Base-by-base conservation (phyloP, 2,888 invertebrate genomes). In the Leucophora obtusa region DNA sequence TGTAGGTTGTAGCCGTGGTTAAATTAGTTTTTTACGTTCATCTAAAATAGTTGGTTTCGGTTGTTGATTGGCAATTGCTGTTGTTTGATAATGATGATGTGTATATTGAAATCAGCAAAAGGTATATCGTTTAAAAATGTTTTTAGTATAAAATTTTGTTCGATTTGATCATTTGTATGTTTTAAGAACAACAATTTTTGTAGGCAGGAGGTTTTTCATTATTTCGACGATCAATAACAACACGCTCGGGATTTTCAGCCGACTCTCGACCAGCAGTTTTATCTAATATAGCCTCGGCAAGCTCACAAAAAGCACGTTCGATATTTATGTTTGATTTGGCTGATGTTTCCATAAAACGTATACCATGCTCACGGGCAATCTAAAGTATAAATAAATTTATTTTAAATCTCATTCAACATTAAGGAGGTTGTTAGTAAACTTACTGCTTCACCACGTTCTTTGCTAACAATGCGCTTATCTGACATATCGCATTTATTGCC, bases 401-500 rank as follows among this genome's bases (percentile, higher is more conserved):
- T 28, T 28, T 28, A 6, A 7, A 28, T 28, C 28, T 6, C 7
- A 28, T 28, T 28, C 1, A 28, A 28, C 7, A 3, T 28, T 28
- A 28, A 7, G 28, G 28, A 28, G 6, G 4, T 28, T 28, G 28
- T 7, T 28, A 59, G 9, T 63, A 18, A 58, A 93, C 95, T 94
- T 91, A 97, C 97, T 85, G 95, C 94, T 91, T 98, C 97, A 80
- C 98, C 98, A 79, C 96, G 93, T 87, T 97, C 97, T 91, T 95
- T 97, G 91, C 95, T 96, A 73, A 98, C 98, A 79, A 96, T 95
- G 84, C 98, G 92, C 90, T 96, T 97, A 87, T 98, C 98, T 86
- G 97, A 96, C 97, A 98, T 97, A 92, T 98, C 98, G 93, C 98
- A 97, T 92, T 98, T 98, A 91, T 98, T 98, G 83, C 98, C 98